Percentiles rank a stretch among this genome's conserved stretches.
Conservation (phyloP, 2,113 vertebrate species). For the Seriola aureovittata region DNA sequence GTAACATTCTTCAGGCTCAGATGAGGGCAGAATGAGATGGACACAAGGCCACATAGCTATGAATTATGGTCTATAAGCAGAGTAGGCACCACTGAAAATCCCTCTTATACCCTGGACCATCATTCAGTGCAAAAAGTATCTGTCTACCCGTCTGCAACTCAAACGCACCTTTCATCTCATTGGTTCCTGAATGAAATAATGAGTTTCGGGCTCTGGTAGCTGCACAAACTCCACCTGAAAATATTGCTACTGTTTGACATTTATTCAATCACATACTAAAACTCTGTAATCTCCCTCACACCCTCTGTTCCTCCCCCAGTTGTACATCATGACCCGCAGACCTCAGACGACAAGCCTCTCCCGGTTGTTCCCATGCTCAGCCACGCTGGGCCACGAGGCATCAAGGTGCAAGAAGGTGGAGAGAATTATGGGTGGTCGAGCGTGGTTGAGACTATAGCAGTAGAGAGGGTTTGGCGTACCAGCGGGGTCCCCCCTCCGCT, state of each 20-base stretch:
- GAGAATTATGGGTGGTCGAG: conserved; percentile 66
- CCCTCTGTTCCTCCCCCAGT: conserved; percentile 10
- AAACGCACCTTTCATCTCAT: not conserved
- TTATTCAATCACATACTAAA: conserved; percentile 7
- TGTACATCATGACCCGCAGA: conserved; percentile 8
- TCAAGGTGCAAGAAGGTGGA: conserved; percentile 61
- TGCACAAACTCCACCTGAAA: conserved; percentile 1
- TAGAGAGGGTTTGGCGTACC: conserved; percentile 52
- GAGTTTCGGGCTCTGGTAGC: conserved; percentile 1
- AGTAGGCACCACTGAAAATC: conserved; percentile 1
- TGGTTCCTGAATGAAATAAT: not conserved
- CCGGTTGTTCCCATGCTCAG: conserved; percentile 34
- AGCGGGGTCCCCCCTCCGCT: conserved; percentile 42
- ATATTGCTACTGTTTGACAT: conserved; percentile 22
- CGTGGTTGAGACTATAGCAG: conserved; percentile 66
- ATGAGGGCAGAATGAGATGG: not conserved
- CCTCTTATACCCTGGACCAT: not conserved
- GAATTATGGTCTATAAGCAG: conserved; percentile 1
- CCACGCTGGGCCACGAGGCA: conserved; percentile 39
- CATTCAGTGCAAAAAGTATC: not conserved
- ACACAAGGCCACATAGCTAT: not conserved
- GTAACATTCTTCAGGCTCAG: not conserved
- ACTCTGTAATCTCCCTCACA: conserved; percentile 27
- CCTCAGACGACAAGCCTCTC: conserved; percentile 32
- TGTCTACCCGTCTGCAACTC: not conserved